These are phyloP conservation scores for Trichogramma evanescens DNA, from an alignment of 2,888 invertebrate genomes.

Conservation along the genomic window DNA sequence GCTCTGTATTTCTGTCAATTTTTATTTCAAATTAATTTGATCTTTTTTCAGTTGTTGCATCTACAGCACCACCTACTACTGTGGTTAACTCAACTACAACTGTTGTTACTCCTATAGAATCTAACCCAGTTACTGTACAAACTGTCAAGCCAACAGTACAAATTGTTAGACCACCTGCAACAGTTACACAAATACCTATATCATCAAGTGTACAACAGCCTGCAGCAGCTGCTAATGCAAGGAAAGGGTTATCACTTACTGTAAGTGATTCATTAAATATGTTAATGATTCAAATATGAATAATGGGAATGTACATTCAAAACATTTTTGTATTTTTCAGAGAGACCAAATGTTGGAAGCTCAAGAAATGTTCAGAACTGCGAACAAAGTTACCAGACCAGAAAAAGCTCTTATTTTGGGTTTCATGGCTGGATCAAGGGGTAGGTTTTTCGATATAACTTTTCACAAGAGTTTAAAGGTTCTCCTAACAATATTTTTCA, in stretches of 20 bases:
- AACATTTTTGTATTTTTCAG: conserved; percentile 51
- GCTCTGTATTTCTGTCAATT: not conserved
- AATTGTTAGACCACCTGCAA: conserved; percentile 44
- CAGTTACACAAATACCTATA: conserved; percentile 53
- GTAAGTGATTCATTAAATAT: conserved; percentile 42
- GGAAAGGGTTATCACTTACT: conserved; percentile 65
- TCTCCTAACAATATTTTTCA: not conserved
- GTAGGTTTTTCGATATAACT: conserved; percentile 46
- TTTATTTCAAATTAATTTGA: not conserved
- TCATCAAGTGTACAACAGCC: conserved; percentile 48
- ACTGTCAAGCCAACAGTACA: conserved; percentile 42
- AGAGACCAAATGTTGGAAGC: conserved; percentile 94
- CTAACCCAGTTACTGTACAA: conserved; percentile 39
- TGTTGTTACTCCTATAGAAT: conserved; percentile 37
- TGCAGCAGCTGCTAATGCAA: conserved; percentile 49
- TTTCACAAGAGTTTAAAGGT: not conserved
- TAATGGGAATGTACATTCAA: not conserved
- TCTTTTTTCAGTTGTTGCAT: conserved; percentile 30
- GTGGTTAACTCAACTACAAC: conserved; percentile 27
- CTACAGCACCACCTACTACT: conserved; percentile 33
- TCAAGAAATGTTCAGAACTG: conserved; percentile 94
- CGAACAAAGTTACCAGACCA: conserved; percentile 90
- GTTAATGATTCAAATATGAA: not conserved
- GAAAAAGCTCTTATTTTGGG: conserved; percentile 96
- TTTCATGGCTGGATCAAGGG: conserved; percentile 97